phyloP scores from a whole-genome alignment of 1,140 invertebrate species.

The Papilio dardanus region DNA sequence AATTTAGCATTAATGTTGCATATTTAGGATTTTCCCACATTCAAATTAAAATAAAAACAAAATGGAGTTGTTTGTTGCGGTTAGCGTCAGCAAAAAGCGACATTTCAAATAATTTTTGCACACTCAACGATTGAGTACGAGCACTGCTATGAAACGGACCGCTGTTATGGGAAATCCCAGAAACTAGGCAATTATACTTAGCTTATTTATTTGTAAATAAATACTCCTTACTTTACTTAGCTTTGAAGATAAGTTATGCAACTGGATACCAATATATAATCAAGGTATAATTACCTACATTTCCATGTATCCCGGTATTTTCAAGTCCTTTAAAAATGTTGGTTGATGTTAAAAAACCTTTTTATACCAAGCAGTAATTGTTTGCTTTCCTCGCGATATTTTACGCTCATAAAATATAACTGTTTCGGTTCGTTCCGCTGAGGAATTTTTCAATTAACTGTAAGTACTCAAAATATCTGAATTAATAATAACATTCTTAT shows the following conservation, averaged over 20 bases:
- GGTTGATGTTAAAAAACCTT: too few relatives aligned
- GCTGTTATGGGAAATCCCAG: slow-evolving; percentile 20
- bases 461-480: not conserved
- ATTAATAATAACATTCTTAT: not conserved
- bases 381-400: not conserved
- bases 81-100: not conserved
- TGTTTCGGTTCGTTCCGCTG: not conserved
- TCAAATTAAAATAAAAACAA: not conserved
- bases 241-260: too few relatives aligned
- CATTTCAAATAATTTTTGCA: not conserved
- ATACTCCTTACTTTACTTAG: too few relatives aligned
- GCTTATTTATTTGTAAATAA: too few relatives aligned
- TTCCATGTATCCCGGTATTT: too few relatives aligned
- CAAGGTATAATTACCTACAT: too few relatives aligned
- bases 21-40: not conserved
- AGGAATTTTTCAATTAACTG: slow-evolving; percentile 8
- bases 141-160: not conserved
- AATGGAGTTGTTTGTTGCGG: not conserved
- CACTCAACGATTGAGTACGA: not conserved
- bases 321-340: too few relatives aligned
- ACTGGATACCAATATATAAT: too few relatives aligned
- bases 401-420: not conserved
- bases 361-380: too few relatives aligned
- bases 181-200: not conserved
- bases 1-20: not conserved